Conservation (phyloP, 2,113 vertebrate species). For the Perca schrenkii region DNA sequence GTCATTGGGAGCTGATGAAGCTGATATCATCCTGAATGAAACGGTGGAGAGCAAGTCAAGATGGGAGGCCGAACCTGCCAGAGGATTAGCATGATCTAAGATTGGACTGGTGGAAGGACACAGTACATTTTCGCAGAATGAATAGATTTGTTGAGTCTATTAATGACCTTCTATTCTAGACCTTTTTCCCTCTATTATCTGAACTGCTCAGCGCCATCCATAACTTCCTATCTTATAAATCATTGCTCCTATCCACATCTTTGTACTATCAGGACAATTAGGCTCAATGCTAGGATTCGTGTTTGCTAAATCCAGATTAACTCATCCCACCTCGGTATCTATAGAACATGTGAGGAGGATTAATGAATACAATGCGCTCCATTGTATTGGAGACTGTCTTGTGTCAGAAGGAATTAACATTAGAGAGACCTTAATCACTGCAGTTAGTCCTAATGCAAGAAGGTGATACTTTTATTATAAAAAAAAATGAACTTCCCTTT, state of each 20-base stretch:
- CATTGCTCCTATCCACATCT: slow-evolving; percentile 64
- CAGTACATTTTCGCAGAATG: slow-evolving; percentile 69
- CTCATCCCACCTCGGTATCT: slow-evolving; percentile 65
- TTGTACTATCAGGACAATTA: slow-evolving; percentile 68
- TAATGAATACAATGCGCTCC: slow-evolving; percentile 67
- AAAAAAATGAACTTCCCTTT: neutral
- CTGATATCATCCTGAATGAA: slow-evolving; percentile 59
- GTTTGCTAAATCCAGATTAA: slow-evolving; percentile 81
- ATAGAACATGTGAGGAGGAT: slow-evolving; percentile 71
- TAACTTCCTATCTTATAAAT: slow-evolving; percentile 76
- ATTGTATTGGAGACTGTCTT: slow-evolving; percentile 61
- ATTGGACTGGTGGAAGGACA: slow-evolving; percentile 54
- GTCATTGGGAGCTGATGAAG: slow-evolving; percentile 29
- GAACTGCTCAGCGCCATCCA: slow-evolving; percentile 67
- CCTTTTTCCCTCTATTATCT: slow-evolving; percentile 71
- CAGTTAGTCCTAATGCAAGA: slow-evolving; percentile 35
- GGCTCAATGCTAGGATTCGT: slow-evolving; percentile 63
- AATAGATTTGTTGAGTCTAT: slow-evolving; percentile 79
- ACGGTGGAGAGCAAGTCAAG: slow-evolving; percentile 38
- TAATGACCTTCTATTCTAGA: slow-evolving; percentile 79
- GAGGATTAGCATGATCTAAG: slow-evolving; percentile 76
- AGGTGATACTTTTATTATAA: neutral
- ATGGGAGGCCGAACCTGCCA: slow-evolving; percentile 69
- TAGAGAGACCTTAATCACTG: slow-evolving; percentile 44
- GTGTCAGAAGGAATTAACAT: slow-evolving; percentile 64